Base-by-base conservation (phyloP, 2,113 vertebrate genomes). In the Amia ocellicauda region DNA sequence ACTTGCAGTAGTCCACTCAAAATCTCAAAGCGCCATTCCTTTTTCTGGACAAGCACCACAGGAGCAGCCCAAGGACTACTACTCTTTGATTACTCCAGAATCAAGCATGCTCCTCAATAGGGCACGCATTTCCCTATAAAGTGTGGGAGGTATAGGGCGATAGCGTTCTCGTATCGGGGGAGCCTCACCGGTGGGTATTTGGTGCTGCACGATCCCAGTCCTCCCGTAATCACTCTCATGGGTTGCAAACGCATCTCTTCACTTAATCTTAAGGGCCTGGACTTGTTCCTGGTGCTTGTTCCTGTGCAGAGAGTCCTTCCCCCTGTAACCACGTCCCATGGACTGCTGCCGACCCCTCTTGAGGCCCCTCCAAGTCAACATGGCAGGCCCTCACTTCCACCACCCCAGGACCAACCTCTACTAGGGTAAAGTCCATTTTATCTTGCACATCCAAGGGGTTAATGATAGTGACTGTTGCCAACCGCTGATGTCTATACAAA, bases 21-120 rank as follows among this genome's bases (percentile, higher is more conserved):
- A 54, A 54, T 11, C 52, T 22, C 2, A 22, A 54, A 11, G 52
- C 1, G 9, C 52, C 52, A 27, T n/a, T 58, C 55, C 20, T 58
- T 58, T 40, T 58, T 58, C 26, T 40, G 19, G 16, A 58, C 55
- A n/a, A 58, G 19, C n/a, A n/a, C n/a, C n/a, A n/a, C n/a, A n/a
- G n/a, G n/a, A n/a, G n/a, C n/a, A n/a, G n/a, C n/a, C n/a, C 55
- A 58, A 4, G 55, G 55, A 7, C 55, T 58, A 2, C 47, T 50
- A 7, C 47, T 50, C 47, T 50, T 50, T 9, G 47, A 50, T 50
- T 9, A 50, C 47, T 5, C 47, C 47, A 8, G 10, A 11, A 7
- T 50, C 9, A 11, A 50, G 9, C 47, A 50, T 50, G 5, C 8
- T 7, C 9, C 9, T 5, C 16, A 50, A 17, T 5, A 50, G 47